Evolutionary conservation across 2,797 vertebrate species (phyloP), one percentile per base, ranked within the genome.

Genomic region (Rhinoraja longicauda): DNA sequence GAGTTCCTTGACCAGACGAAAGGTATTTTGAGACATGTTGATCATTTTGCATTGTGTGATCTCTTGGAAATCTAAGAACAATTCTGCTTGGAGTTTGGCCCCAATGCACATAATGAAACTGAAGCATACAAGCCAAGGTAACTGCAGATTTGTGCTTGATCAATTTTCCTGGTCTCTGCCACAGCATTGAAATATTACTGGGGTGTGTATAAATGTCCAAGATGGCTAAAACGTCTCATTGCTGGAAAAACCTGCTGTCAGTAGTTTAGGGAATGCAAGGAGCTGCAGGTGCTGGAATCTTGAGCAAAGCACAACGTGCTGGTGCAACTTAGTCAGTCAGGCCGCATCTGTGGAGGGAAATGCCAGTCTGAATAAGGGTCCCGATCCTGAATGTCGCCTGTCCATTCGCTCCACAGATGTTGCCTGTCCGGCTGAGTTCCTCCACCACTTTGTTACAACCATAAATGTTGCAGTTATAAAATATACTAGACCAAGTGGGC

Each of bases 1-100:
- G 99, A 99, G 94, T 99, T 99, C 94, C 95, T 99, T 93, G 98
- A 99, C 97, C 99, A 99, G 95, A 99, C 99, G 94, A 99, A 99
- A 98, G 98, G 99, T 99, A 95, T 67, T 88, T 29, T 67, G n/a
- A 67, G 32, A 21, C n/a, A 4, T 19, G 15, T 8, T 21, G n/a
- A 64, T 4, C 4, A 6, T 57, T 13, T 8, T 86, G 57, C 57
- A 64, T 59, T 32, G 6, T 82, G 45, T 26, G 19, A 19, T 26
- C 24, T 29, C 26, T 82, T 57, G 53, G 24, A 26, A 59, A 59
- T 29, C 57, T n/a, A 84, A 81, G 45, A 53, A 53, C 75, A n/a
- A 6, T 39, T 57, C 64, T 36, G 26, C n/a, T 62, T 15, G 7
- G 57, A 59, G 82, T 17, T 32, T 32, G 36, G 84, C 62, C 64